Evolutionary conservation across 2,888 invertebrate genomes (phyloP).

Genomic region (Orthosia cruda): DNA sequence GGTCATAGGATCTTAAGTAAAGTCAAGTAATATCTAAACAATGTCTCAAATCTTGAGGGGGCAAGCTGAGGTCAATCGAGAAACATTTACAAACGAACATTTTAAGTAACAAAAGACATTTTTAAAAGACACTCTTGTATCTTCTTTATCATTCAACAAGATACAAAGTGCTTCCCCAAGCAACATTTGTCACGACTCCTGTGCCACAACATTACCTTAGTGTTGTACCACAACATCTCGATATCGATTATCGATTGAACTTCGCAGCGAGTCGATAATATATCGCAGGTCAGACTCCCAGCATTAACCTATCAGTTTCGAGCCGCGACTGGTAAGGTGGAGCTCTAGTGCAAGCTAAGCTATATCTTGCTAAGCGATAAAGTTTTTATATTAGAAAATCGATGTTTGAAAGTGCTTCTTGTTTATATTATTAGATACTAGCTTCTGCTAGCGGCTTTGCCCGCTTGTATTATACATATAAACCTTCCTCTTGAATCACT

Average conservation of each 20-base stretch:
- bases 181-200: conserved; percentile 50
- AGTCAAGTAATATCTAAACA: background rate
- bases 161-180: conserved; percentile 43
- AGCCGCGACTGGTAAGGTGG: conserved; percentile 32
- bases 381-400: background rate
- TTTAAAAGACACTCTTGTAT: conserved; percentile 12
- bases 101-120: background rate
- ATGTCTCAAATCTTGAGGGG: background rate
- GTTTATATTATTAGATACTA: no score
- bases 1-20: no score
- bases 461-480: no score
- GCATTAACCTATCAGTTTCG: conserved; percentile 74
- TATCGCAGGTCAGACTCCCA: conserved; percentile 70
- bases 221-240: conserved; percentile 58
- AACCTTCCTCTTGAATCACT: no score
- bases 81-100: conserved; percentile 14
- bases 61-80: conserved; percentile 20
- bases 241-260: conserved; percentile 66
- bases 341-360: conserved; percentile 32
- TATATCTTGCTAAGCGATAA: conserved; percentile 19
- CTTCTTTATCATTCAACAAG: conserved; percentile 39
- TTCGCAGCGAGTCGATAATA: conserved; percentile 68
- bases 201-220: conserved; percentile 50
- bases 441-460: no score
- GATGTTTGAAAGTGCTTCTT: no score